Base-by-base conservation (phyloP, 2,888 invertebrate species). In the Agriopis leucophaearia region DNA sequence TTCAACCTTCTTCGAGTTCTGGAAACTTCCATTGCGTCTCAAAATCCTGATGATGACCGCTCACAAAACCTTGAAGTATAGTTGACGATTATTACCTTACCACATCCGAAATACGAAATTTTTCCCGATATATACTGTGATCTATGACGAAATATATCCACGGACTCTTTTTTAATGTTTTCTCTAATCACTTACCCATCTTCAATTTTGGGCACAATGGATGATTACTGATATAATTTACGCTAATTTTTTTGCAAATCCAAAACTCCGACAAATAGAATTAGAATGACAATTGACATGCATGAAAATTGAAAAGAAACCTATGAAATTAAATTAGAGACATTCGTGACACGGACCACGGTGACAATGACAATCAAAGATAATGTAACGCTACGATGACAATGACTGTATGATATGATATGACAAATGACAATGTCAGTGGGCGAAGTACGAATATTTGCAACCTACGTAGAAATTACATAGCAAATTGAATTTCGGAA, bases 21-120 rank as follows among this genome's bases (percentile, higher is more conserved):
- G 52, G 38, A 65, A 58, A 45, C 13, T 52, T 40, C 42, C 54
- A 45, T 38, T 15, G 59, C 45, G n/a, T 16, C 44, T 16, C 16
- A 2, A 44, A 27, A 35, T 44, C n/a, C 15, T 51, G 58, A 47
- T 36, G 36, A 42, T n/a, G 44, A 44, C 56, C 8, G 27, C 35
- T 56, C 18, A 18, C 40, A 18, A 42, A 8, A n/a, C 56, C 56
- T 44, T 56, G 44, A 44, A 55, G 2, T 27, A 5, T 27, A 27
- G 27, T 27, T 3, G 27, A 5, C 5, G 3, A 27, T 27, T 27
- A 0, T 27, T 27, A 27, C 27, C 3, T 27, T 27, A 27, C 27
- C 27, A 27, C 8, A 42, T 12, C 15, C 12, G 8, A 13, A 55
- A 13, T 1, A 13, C 3, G 10, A 40, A 40, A 2, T 10, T 10